Evolutionary conservation across 2,113 vertebrate genomes (phyloP), one percentile per base, ranked within the genome.

Genomic region (Oncorhynchus kisutch): DNA sequence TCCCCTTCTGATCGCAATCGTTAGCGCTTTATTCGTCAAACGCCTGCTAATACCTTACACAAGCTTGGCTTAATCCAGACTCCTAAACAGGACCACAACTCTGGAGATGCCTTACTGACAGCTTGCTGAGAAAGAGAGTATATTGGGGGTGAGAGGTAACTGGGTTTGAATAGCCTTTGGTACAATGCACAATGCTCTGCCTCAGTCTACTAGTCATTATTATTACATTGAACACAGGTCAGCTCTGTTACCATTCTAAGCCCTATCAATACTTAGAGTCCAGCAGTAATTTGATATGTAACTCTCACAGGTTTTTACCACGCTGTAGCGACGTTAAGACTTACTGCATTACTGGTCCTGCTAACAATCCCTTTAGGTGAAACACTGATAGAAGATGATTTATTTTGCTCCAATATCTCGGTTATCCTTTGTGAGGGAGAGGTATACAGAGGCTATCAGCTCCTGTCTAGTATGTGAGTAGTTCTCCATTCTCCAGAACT

Each of bases 11-110:
- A 93, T 94, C 82, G 59, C 81, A 88, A 92, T 93, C 81, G 73
- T 91, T 89, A 89, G 81, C 74, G 77, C 82, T 90, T 92, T 92
- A 89, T 90, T 90, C 74, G 83, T 92, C 88, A 91, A 93, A 89
- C 72, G 45, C 81, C 70, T 76, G 82, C 85, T 90, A 88, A 91
- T 83, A 84, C 89, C 76, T 83, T 70, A 84, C 88, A 91, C 81
- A 85, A 88, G 82, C 76, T 74, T 67, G 82, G 83, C 76, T 84
- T 92, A 90, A 89, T 91, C 80, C 78, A 81, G 67, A 86, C 79
- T 83, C 80, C 78, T 79, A 73, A 16, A 67, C 74, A 70, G 85
- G 74, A 87, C 72, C 73, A 67, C 1, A 71, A 77, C 79, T 76
- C 78, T 70, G 20, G 57, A 84, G 78, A 84, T 86, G 69, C 81